Percentiles rank a stretch among this genome's conserved stretches.
Conservation (phyloP, 2,888 invertebrate genomes). For the Dicyrtomina minuta region DNA sequence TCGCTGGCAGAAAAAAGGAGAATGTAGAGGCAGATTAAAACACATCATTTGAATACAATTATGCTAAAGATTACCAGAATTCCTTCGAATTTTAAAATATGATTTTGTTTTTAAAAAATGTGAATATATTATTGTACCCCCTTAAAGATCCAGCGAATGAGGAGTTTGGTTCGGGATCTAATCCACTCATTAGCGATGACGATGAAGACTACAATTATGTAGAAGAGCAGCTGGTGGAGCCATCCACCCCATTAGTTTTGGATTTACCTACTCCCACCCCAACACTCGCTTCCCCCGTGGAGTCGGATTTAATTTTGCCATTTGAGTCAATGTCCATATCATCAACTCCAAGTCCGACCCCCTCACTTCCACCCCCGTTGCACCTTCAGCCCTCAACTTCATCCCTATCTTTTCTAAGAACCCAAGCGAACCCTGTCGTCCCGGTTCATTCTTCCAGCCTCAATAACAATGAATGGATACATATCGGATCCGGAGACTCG, state of each 20-base stretch:
- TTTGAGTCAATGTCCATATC: not conserved
- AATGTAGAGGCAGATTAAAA: too few relatives aligned
- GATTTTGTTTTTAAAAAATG: too few relatives aligned
- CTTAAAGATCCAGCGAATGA: too few relatives aligned
- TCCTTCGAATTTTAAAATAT: too few relatives aligned
- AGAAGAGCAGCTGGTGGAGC: conserved; percentile 10
- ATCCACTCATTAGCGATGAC: not conserved
- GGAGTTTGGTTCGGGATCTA: conserved; percentile 10
- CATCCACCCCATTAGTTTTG: conserved; percentile 5
- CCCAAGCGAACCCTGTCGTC: not conserved
- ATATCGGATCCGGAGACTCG: conserved; percentile 24
- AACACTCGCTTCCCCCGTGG: too few relatives aligned
- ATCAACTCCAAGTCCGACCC: not conserved
- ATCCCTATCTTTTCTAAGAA: conserved; percentile 1
- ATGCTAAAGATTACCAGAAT: too few relatives aligned
- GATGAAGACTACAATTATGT: conserved; percentile 31
- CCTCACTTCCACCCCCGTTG: not conserved
- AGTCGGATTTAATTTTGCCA: not conserved
- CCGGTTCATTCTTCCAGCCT: not conserved
- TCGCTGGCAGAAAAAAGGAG: too few relatives aligned
- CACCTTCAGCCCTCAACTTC: not conserved
- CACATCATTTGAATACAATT: too few relatives aligned
- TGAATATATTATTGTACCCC: too few relatives aligned
- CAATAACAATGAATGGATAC: conserved; percentile 12
- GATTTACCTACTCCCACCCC: conserved; percentile 25